These are phyloP conservation scores for Neopipo cinnamomea DNA, from an alignment of 2,113 vertebrate species.

Conservation along the genomic window DNA sequence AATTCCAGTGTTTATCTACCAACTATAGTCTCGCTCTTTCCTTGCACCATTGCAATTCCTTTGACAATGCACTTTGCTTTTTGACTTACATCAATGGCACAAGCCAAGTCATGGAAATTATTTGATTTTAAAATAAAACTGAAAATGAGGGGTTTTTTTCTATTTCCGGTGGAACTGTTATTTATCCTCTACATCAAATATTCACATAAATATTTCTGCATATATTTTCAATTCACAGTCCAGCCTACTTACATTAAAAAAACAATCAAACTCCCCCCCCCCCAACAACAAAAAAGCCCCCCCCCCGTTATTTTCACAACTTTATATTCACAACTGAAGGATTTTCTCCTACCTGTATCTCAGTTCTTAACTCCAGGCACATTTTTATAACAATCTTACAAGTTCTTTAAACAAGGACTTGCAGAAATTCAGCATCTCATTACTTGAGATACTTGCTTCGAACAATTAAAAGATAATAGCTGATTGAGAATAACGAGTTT, in stretches of 20 bases:
- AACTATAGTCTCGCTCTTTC: not conserved
- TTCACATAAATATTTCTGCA: not conserved
- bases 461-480: not conserved
- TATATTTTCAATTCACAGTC: not conserved
- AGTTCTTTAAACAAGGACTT: not conserved
- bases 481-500: not conserved
- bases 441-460: not conserved
- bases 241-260: not conserved
- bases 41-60: not conserved
- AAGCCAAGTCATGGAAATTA: not conserved
- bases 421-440: not conserved
- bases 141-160: not conserved
- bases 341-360: not conserved
- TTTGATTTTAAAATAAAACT: not conserved
- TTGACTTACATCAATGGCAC: fast-evolving
- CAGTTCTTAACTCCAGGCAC: not conserved
- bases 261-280: too few species aligned
- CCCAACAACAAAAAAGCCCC: not conserved
- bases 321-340: not conserved
- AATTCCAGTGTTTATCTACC: not conserved
- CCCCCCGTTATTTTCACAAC: not conserved
- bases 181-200: not conserved
- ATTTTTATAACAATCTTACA: not conserved
- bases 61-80: not conserved
- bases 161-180: not conserved